Base-by-base conservation (phyloP, 2,888 invertebrate genomes). In the Chrysolina haemoptera region DNA sequence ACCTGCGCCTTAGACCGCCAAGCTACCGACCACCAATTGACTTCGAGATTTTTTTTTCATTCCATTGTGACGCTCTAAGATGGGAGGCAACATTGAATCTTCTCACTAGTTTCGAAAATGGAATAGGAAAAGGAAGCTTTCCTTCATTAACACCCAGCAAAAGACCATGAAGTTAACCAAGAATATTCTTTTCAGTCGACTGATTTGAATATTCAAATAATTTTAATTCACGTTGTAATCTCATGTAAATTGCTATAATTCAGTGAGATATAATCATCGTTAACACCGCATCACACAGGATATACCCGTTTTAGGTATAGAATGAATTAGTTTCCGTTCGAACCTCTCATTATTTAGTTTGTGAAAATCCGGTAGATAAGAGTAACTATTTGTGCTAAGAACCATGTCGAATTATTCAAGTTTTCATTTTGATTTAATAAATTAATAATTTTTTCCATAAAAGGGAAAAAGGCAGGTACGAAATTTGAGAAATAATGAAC, bases 281-380 rank as follows among this genome's bases (percentile, higher is more conserved):
- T 48, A 55, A 40, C 43, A 62, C 3, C 11, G 5, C 12, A 53
- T 16, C 27, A 64, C 76, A 76, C 78, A 73, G 78, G 78, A 78
- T 78, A 73, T 73, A 70, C 70, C 68, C 75, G 64, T 78, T 78
- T 73, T 48, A 71, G 48, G 73, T 59, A 67, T 76, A 48, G 76
- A 75, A 77, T 71, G 59, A 63, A 62, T 74, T 68, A 20, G 43
- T 77, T 78, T 78, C 74, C 74, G 72, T 71, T 75, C 14, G 12
- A 73, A 50, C 62, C 62, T 63, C 14, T 50, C 63, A 75, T 77
- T 70, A 76, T 78, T 69, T 0, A n/a, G 59, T 43, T 66, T 20
- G 14, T 59, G 66, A 35, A 16, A 55, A 71, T 71, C 71, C 71
- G 62, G 62, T 20, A 22, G 20, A 1, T 53, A 20, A 4, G 18